Percentiles rank a stretch among this genome's conserved stretches.
phyloP scores from a whole-genome alignment of 1,140 invertebrate species.

The Dinothrombium tinctorium region DNA sequence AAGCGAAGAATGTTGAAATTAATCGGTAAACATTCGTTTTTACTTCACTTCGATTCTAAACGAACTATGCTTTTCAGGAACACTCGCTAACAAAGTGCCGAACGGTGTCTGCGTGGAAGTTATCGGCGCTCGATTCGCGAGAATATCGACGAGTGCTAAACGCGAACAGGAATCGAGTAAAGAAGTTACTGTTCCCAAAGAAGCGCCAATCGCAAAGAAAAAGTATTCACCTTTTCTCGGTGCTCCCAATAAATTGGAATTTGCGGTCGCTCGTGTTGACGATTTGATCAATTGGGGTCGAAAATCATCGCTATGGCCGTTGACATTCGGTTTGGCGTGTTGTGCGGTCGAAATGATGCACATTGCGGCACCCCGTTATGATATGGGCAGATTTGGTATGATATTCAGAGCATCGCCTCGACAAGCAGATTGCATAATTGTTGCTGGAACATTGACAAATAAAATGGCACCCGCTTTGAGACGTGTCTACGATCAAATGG shows the following conservation, averaged over 20 bases:
- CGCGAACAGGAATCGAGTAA: no score
- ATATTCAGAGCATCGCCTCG: conserved; percentile 89
- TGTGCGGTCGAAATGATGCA: conserved; percentile 99
- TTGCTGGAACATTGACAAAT: conserved; percentile 92
- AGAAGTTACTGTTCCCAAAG: no score
- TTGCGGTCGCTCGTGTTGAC: conserved; percentile 41
- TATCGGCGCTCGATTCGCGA: no score
- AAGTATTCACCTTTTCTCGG: conserved; percentile 50
- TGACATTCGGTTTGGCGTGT: conserved; percentile 88
- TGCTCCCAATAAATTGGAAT: conserved; percentile 34
- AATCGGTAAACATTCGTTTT: no score
- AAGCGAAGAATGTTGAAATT: no score
- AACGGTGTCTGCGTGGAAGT: no score
- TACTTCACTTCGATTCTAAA: no score
- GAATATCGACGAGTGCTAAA: no score
- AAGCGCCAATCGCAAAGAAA: no score
- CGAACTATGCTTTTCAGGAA: no score
- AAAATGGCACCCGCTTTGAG: conserved; percentile 96
- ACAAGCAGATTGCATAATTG: conserved; percentile 88
- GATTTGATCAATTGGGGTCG: conserved; percentile 86
- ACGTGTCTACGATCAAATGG: conserved; percentile 58
- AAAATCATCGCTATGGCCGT: conserved; percentile 71
- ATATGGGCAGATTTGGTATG: conserved; percentile 81
- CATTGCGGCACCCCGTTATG: conserved; percentile 87
- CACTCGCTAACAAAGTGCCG: no score